phyloP scores from a whole-genome alignment of 2,797 vertebrate species.

The Gorsachius magnificus region DNA sequence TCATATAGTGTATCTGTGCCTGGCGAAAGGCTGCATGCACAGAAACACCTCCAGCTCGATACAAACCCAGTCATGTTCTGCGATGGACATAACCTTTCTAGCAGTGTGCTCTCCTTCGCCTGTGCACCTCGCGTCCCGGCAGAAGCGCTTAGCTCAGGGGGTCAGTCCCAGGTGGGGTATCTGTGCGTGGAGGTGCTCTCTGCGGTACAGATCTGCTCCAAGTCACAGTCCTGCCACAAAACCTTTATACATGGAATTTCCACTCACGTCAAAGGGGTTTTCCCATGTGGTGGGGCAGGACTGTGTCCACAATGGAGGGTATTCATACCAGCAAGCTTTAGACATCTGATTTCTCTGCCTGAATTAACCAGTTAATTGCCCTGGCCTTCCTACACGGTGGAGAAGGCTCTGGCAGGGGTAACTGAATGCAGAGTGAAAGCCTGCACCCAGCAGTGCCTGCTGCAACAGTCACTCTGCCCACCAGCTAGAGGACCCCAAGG shows the following conservation, averaged over 20 bases:
- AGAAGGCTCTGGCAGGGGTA: not conserved
- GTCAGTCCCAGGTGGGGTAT: not conserved
- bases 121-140: not conserved
- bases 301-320: not conserved
- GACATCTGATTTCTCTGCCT: not conserved
- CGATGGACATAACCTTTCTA: not conserved
- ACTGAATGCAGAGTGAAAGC: not conserved
- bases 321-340: not conserved
- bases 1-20: not conserved
- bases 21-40: not conserved
- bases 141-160: not conserved
- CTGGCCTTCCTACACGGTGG: not conserved
- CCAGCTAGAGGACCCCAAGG: not conserved
- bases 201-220: rapidly evolving
- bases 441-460: not conserved
- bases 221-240: not conserved
- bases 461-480: not conserved
- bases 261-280: slow-evolving; percentile 27
- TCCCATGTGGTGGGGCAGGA: not conserved
- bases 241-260: not conserved
- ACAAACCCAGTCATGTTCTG: not conserved
- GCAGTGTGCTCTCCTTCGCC: not conserved
- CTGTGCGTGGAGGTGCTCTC: not conserved
- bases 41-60: not conserved
- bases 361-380: not conserved